Base-by-base conservation (phyloP, 2,888 invertebrate genomes). In the Acrobasis consociella region DNA sequence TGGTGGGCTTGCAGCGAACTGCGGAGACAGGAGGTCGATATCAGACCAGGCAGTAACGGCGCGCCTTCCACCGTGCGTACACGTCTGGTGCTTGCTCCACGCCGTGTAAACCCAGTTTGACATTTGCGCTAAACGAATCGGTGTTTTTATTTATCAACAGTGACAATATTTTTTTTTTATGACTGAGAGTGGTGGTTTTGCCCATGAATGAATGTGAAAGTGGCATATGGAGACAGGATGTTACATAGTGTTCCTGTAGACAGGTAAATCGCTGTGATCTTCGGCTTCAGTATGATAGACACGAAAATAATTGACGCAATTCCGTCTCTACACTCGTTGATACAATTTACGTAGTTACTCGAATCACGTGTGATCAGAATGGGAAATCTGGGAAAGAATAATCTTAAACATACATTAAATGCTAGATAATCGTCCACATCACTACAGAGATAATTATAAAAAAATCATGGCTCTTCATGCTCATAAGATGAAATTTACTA, bases 1-100 rank as follows among this genome's bases (percentile, higher is more conserved):
- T 89, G 81, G 80, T 77, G 76, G 80, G 85, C 88, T 89, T 91
- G 91, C 90, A 91, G 87, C 78, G 78, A 78, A 86, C 83, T 89
- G 90, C 89, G 89, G 87, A 76, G 80, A 78, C 75, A 76, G 78
- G 75, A 79, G 86, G 86, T 86, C 85, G 86, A 86, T 85, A 86
- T 76, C 67, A 70, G 60, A 67, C 72, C 72, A 39, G 81, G 70
- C 86, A 90, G 91, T 91, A 73, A 80, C 83, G 85, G 76, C 87
- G 87, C 87, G 89, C 78, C 80, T 78, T 69, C 78, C 76, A 76
- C 64, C 69, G 71, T 73, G 84, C 67, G 81, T 78, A 87, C 83
- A 75, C 75, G 88, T 84, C 62, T 52, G 42, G 58, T 53, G 15
- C 42, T 16, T 7, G 7, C 53, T 31, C 8, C 38, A 49, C 55